Conservation (phyloP, 2,888 invertebrate species). For the Drosophila antonietae region DNA sequence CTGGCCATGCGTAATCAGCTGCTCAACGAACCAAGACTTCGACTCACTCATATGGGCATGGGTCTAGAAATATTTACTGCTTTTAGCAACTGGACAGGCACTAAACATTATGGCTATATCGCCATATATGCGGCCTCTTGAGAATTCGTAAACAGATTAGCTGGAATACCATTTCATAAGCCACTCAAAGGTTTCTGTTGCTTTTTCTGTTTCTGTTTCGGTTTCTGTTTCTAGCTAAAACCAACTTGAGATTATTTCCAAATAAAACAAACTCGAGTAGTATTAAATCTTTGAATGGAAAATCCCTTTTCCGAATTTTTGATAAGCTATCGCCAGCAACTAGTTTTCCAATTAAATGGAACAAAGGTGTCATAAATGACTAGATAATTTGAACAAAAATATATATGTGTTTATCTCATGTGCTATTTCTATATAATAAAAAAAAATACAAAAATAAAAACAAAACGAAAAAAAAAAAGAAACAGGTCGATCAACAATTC, state of each 20-base stretch:
- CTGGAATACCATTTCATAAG: constrained; percentile 23
- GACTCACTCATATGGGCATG: neutral
- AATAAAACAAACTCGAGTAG: constrained; percentile 14
- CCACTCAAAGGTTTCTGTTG: constrained; percentile 19
- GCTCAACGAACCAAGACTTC: constrained; percentile 16
- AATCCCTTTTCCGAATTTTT: constrained; percentile 10
- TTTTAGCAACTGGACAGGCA: constrained; percentile 14
- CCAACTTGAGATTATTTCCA: constrained; percentile 28
- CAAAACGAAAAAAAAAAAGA: neutral
- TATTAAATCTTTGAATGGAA: constrained; percentile 16
- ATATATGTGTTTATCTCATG: neutral
- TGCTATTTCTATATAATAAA: neutral
- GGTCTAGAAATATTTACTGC: constrained; percentile 37
- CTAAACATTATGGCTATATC: constrained; percentile 54
- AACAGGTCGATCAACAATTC: constrained; percentile 4
- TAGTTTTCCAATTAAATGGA: neutral
- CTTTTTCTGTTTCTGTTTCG: neutral
- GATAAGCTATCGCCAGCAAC: constrained; percentile 33
- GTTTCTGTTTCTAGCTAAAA: constrained; percentile 15
- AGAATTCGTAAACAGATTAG: constrained; percentile 47
- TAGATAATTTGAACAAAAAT: constrained; percentile 13
- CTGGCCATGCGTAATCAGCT: constrained; percentile 68
- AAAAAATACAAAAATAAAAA: neutral
- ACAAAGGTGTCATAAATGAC: constrained; percentile 1
- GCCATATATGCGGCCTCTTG: constrained; percentile 11